A percentile compares a stretch with the other conserved stretches of the same genome.
Conservation (phyloP, 2,113 vertebrate species). For the Piliocolobus tephrosceles region DNA sequence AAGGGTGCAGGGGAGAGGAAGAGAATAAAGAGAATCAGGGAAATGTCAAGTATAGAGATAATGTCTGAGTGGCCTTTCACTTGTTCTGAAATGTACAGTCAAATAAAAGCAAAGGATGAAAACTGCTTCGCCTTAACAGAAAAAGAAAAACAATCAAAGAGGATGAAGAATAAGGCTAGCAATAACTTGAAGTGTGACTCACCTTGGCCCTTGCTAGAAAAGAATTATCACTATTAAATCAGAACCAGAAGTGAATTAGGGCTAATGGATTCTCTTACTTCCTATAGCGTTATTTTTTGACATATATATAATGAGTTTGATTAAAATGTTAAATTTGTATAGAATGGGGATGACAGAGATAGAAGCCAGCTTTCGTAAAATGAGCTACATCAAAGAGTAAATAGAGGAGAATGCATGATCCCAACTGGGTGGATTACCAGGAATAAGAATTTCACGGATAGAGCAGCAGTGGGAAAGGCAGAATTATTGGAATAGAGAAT, state of each 20-base stretch:
- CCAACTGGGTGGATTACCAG: neutral
- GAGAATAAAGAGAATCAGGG: neutral
- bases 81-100: neutral
- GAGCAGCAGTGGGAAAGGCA: neutral
- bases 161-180: neutral
- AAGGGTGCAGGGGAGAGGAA: rapidly evolving
- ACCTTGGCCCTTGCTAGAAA: neutral
- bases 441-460: neutral
- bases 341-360: neutral
- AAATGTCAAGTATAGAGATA: neutral
- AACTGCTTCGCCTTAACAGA: neutral
- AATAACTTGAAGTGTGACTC: neutral
- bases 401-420: neutral
- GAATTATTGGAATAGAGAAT: neutral
- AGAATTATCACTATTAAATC: neutral
- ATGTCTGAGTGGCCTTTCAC: neutral
- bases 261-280: neutral
- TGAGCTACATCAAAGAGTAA: neutral
- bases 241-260: neutral
- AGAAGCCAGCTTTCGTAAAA: neutral
- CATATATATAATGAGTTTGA: neutral
- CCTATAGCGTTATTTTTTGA: neutral
- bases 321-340: neutral
- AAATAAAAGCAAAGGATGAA: neutral
- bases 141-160: neutral